These are phyloP conservation scores for Meteorus sp. DNA, from an alignment of 1,140 invertebrate species.

Conservation along the genomic window DNA sequence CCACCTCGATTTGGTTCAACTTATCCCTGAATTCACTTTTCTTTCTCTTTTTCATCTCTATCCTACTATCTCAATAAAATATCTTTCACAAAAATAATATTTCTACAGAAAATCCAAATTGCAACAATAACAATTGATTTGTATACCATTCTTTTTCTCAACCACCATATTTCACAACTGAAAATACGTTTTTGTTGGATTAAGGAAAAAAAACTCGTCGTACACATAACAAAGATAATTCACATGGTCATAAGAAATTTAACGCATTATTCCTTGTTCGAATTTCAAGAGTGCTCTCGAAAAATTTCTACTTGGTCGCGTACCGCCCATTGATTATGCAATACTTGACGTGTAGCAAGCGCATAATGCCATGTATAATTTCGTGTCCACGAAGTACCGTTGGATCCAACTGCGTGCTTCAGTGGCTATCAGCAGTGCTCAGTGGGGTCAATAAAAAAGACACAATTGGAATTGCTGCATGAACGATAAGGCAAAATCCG, in stretches of 20 bases:
- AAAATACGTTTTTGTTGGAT: no score
- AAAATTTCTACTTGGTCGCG: not conserved
- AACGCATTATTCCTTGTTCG: not conserved
- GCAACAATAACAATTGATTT: no score
- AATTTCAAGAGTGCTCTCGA: conserved; percentile 3
- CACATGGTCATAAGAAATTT: not conserved
- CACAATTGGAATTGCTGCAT: no score
- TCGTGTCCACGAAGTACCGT: conserved; percentile 39
- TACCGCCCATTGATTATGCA: conserved; percentile 27
- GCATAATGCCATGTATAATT: conserved; percentile 36
- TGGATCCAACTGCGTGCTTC: conserved; percentile 35
- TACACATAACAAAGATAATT: no score
- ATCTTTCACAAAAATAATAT: no score
- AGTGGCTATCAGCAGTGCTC: conserved; percentile 30
- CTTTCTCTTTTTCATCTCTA: not conserved
- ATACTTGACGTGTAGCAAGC: not conserved
- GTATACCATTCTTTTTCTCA: no score
- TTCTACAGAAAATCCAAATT: no score
- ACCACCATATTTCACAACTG: no score
- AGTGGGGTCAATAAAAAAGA: conserved; percentile 17
- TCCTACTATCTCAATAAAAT: no score
- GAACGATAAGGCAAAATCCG: not conserved
- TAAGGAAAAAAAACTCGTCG: no score
- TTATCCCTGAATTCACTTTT: conserved; percentile 7
- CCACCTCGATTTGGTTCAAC: not conserved